These are phyloP conservation scores for Vollenhovia emeryi DNA, from an alignment of 1,140 invertebrate genomes.

Conservation along the genomic window DNA sequence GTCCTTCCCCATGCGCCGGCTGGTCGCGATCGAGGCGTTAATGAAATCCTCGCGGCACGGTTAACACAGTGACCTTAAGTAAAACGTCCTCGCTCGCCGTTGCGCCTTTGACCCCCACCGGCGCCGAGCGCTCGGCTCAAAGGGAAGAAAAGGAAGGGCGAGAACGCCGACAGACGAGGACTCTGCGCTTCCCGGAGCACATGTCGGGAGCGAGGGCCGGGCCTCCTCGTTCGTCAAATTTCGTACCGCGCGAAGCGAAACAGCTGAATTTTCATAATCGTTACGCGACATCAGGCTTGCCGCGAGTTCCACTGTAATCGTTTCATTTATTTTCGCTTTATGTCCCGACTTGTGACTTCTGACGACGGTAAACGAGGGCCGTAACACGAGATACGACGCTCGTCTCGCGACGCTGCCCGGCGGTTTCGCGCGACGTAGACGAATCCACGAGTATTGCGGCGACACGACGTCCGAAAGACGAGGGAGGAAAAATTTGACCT, in stretches of 20 bases:
- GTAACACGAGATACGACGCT: neutral
- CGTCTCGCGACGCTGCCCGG: neutral
- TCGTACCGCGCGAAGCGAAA: neutral
- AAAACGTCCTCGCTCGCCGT: conserved; percentile 39
- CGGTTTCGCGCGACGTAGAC: conserved; percentile 10
- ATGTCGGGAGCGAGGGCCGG: neutral
- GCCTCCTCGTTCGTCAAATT: conserved; percentile 1
- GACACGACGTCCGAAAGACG: neutral
- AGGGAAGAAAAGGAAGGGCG: neutral
- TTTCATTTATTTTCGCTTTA: neutral
- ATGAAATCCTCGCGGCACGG: conserved; percentile 52
- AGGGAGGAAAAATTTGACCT: neutral
- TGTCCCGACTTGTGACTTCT: neutral
- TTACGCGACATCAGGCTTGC: neutral
- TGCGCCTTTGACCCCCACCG: conserved; percentile 39
- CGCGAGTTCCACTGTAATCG: neutral
- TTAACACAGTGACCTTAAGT: conserved; percentile 54
- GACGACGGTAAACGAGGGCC: neutral
- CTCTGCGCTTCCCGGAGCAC: neutral
- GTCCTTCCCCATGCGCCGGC: conserved; percentile 6
- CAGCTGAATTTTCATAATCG: neutral
- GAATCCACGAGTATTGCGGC: neutral
- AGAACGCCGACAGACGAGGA: neutral
- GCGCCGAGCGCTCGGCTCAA: conserved; percentile 12
- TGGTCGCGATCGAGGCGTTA: conserved; percentile 22